These are phyloP conservation scores for Gadopsis bispinosus DNA, from an alignment of 2,797 vertebrate genomes.

Conservation along the genomic window DNA sequence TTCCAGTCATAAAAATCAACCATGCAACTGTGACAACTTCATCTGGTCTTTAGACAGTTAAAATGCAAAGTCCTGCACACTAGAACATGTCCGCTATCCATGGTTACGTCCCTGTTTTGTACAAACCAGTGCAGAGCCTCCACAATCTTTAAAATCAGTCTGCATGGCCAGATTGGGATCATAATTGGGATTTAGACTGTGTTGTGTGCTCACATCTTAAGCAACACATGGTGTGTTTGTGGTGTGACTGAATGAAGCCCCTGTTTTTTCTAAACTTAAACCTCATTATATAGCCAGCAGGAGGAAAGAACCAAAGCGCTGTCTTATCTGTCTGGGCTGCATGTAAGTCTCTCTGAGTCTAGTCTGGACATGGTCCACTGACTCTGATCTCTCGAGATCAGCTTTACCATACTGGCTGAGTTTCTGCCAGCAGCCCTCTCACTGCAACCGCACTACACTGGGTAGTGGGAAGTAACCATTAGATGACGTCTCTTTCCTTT, in stretches of 20 bases:
- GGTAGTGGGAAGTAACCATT: constrained; percentile 29
- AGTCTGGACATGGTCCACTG: constrained; percentile 66
- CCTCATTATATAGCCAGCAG: constrained; percentile 62
- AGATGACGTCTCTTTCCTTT: constrained; percentile 18
- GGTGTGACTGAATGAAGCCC: constrained; percentile 26
- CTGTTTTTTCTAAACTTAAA: constrained; percentile 35
- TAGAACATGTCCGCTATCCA: constrained; percentile 5
- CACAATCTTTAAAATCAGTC: constrained; percentile 4
- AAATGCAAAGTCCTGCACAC: constrained; percentile 28
- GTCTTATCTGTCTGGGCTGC: constrained; percentile 64
- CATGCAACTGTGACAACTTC: constrained; percentile 12
- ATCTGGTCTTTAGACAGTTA: constrained; percentile 16
- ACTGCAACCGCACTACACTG: constrained; percentile 27
- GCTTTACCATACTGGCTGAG: constrained; percentile 53
- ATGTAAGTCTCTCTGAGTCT: constrained; percentile 58
- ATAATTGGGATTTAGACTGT: constrained; percentile 29
- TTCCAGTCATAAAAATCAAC: constrained; percentile 10
- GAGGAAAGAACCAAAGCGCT: constrained; percentile 41
- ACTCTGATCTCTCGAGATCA: constrained; percentile 69
- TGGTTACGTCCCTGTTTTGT: constrained; percentile 1
- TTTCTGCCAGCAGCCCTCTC: constrained; percentile 45
- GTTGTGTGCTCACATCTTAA: constrained; percentile 6
- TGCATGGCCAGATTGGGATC: constrained; percentile 1
- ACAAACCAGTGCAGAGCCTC: constrained; percentile 10
- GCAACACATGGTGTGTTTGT: constrained; percentile 9